Conservation (phyloP, 35 echinoderm and acorn worm genomes). For the Ophioderma brevispina region DNA sequence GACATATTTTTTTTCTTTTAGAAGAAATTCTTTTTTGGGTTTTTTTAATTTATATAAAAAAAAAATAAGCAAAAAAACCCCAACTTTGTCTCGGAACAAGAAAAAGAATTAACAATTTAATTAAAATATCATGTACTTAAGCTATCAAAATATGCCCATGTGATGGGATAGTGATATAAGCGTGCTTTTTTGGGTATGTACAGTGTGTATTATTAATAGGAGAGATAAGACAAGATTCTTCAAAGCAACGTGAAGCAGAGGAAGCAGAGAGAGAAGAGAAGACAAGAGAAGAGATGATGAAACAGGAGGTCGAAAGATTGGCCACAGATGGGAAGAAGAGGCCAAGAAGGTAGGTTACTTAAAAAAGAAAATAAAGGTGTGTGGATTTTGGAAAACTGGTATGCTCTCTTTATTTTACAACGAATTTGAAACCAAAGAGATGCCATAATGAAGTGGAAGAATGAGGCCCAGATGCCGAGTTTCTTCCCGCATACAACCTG, state of each 20-base stretch:
- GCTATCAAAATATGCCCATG: no score
- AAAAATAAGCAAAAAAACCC: no score
- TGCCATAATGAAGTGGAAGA: not conserved
- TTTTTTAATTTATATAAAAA: no score
- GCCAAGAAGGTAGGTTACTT: conserved; percentile 63
- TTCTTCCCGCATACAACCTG: not conserved
- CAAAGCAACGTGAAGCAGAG: conserved; percentile 55
- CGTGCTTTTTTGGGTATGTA: no score
- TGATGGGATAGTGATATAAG: no score
- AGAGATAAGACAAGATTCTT: conserved; percentile 53
- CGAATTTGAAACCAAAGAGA: not conserved
- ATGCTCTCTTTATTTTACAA: no score
- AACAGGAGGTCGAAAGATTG: conserved; percentile 73
- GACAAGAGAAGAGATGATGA: conserved; percentile 79
- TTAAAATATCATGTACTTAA: no score
- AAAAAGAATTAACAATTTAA: no score
- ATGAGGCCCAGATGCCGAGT: not conserved
- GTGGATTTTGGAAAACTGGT: no score
- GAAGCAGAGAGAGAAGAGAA: conserved; percentile 79
- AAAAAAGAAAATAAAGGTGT: not conserved
- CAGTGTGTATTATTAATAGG: conserved; percentile 22
- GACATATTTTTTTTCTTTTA: no score
- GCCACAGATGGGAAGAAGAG: conserved; percentile 79
- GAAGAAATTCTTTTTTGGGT: no score
- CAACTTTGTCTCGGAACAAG: no score